Base-by-base conservation (phyloP, 2,113 vertebrate genomes). In the Piprites chloris region DNA sequence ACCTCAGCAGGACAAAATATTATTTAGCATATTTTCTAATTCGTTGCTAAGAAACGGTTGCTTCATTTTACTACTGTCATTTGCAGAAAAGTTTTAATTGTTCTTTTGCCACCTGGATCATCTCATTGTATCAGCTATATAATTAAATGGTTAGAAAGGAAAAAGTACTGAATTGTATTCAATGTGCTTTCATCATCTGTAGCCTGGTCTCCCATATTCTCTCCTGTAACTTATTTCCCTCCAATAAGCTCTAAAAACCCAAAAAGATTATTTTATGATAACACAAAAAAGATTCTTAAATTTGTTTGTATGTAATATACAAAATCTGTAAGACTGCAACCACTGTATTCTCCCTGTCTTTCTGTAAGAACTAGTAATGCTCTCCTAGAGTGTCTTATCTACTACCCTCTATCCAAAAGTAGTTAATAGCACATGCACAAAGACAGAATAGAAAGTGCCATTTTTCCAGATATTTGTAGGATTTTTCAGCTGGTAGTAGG, bases 1-100 rank as follows among this genome's bases (percentile, higher is more conserved):
- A 53, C 49, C 65, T 78, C 67, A 83, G 32, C 9, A 79, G 39
- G 37, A 92, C 92, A 95, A 84, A 92, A 52, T 85, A 83, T 49
- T 93, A 85, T 87, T 94, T 94, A 85, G 73, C 15, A 33, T 87
- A 73, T 95, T 96, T 96, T 97, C 79, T 55, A 85, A 49, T 87
- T 82, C 76, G 97, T 98, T 98, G 97, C 98, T 98, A 97, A 97
- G 97, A 94, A 97, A 98, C 97, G 93, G 66, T 81, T 65, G 62
- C 87, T 94, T 95, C 85, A 94, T 95, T 89, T 83, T 91, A 66
- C 53, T 89, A 66, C 87, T 96, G 66, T 78, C 72, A 93, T 91
- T 96, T 94, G 82, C 81, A 96, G 82, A 94, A 95, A 87, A 89
- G 35, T 11, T 78, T 69, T 97, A 95, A 73, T 95, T 96, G 83